phyloP scores from a whole-genome alignment of 2,113 vertebrate species.

The Nothocercus nigrocapillus region DNA sequence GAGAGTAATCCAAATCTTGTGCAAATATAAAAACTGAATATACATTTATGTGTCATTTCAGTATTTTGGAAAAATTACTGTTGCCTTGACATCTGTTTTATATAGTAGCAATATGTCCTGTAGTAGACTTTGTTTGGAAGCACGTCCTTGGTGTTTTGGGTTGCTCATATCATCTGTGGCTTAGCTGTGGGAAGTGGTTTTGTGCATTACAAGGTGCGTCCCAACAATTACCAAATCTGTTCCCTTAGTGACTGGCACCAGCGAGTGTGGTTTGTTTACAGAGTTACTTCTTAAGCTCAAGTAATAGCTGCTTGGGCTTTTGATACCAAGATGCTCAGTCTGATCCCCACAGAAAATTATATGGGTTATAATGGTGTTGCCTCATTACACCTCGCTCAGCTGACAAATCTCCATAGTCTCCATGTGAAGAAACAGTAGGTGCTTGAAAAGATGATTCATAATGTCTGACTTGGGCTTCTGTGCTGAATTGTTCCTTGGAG shows the following conservation, averaged over 20 bases:
- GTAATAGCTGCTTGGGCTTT: neutral
- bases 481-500: neutral
- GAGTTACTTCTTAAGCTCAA: neutral
- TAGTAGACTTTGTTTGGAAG: neutral
- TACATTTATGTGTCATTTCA: neutral
- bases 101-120: neutral
- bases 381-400: neutral
- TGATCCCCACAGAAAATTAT: neutral
- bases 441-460: neutral
- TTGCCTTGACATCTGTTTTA: neutral
- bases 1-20: neutral
- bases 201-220: slow-evolving; percentile 16
- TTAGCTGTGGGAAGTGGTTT: neutral
- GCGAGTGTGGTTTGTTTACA: neutral
- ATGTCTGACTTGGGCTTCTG: neutral
- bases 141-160: neutral
- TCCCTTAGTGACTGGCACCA: neutral
- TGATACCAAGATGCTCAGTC: neutral
- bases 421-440: neutral
- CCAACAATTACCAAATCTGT: neutral
- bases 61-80: neutral
- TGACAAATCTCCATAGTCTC: neutral
- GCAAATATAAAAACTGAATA: neutral
- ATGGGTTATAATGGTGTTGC: neutral
- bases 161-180: neutral